phyloP scores from a whole-genome alignment of 1,140 invertebrate species.

The Aphidius ervi region DNA sequence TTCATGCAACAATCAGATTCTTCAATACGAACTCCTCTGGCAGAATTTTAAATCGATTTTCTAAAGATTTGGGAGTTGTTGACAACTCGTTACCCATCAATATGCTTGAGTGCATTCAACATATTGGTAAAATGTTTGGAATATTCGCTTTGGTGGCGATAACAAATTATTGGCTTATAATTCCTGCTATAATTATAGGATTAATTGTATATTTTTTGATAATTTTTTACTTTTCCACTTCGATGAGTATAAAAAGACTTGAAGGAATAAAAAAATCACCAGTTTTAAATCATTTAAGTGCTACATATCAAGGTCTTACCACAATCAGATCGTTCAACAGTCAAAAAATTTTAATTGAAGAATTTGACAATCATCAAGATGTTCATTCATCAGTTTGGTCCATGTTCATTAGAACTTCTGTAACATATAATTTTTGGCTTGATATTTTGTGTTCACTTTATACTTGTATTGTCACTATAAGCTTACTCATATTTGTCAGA shows the following conservation, averaged over 20 bases:
- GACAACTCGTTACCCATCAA: conserved; percentile 67
- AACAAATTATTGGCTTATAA: conserved; percentile 60
- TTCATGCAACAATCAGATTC: conserved; percentile 79
- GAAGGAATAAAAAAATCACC: conserved; percentile 66
- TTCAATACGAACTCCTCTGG: conserved; percentile 78
- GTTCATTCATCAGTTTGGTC: conserved; percentile 71
- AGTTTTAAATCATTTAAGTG: conserved; percentile 65
- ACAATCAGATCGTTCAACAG: conserved; percentile 65
- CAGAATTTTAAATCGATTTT: conserved; percentile 67
- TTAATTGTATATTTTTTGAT: conserved; percentile 60
- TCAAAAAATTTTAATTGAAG: conserved; percentile 57
- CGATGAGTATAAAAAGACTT: conserved; percentile 65
- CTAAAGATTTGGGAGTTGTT: conserved; percentile 76
- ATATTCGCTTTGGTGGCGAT: conserved; percentile 62
- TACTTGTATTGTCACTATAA: conserved; percentile 66
- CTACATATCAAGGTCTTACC: conserved; percentile 61
- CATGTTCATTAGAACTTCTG: conserved; percentile 71
- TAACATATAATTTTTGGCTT: conserved; percentile 77
- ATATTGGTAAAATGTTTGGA: conserved; percentile 58
- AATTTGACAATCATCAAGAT: conserved; percentile 64
- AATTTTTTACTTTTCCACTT: conserved; percentile 63
- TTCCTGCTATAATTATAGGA: conserved; percentile 58
- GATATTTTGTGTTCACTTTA: conserved; percentile 67
- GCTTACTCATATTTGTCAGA: conserved; percentile 52
- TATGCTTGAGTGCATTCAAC: conserved; percentile 34